These are phyloP conservation scores for Mesochorus sp. DNA, from an alignment of 2,888 invertebrate species.

Conservation along the genomic window DNA sequence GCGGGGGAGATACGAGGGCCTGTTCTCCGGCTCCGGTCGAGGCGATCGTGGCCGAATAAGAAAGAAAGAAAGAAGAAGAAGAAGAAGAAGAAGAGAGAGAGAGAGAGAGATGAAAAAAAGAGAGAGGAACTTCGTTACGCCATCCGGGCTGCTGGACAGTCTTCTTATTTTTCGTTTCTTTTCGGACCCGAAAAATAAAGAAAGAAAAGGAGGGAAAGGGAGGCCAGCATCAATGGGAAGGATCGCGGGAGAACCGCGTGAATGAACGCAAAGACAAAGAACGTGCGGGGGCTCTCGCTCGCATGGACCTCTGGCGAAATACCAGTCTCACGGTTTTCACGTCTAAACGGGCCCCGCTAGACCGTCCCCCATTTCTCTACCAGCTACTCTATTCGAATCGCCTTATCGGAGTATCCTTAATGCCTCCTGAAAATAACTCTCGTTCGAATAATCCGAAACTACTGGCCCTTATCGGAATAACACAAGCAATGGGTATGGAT, in stretches of 20 bases:
- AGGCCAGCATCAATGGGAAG: conserved; percentile 78
- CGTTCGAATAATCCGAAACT: conserved; percentile 17
- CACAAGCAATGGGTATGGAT: conserved; percentile 9
- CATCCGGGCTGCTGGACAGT: conserved; percentile 77
- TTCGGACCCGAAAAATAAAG: conserved; percentile 37
- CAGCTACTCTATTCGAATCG: conserved; percentile 22
- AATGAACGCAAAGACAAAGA: conserved; percentile 78
- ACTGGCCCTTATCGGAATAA: conserved; percentile 9
- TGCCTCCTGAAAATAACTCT: conserved; percentile 41
- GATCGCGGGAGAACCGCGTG: conserved; percentile 75
- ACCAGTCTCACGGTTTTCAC: conserved; percentile 79
- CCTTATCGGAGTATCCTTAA: conserved; percentile 48
- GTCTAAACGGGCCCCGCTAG: conserved; percentile 43
- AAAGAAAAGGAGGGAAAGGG: conserved; percentile 53
- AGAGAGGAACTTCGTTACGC: conserved; percentile 76
- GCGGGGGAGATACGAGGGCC: conserved; percentile 30
- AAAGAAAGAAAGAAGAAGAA: background rate
- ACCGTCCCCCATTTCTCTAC: background rate
- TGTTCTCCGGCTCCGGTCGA: conserved; percentile 37
- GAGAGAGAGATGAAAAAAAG: conserved; percentile 11
- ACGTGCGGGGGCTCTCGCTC: conserved; percentile 50
- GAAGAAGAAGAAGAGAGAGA: conserved; percentile 5
- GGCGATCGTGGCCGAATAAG: background rate
- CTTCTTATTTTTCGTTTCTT: conserved; percentile 70
- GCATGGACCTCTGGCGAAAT: conserved; percentile 71